Evolutionary conservation across 2,888 invertebrate genomes (phyloP).

Genomic region (Nephrotoma flavescens): DNA sequence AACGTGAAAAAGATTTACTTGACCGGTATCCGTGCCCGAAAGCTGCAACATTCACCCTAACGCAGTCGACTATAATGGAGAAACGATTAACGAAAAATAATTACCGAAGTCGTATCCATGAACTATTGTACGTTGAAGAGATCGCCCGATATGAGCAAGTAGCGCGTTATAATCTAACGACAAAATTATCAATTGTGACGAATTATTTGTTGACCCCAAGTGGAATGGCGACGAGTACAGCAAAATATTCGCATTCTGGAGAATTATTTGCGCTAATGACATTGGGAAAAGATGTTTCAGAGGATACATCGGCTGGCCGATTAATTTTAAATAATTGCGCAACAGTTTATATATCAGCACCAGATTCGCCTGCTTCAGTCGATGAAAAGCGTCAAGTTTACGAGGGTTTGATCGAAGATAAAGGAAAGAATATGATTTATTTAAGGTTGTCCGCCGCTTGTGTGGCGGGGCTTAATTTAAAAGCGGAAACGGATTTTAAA

Average conservation of each 20-base stretch:
- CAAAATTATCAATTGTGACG: conserved; percentile 44
- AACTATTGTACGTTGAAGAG: conserved; percentile 61
- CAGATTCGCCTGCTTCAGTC: conserved; percentile 13
- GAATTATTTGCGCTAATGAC: conserved; percentile 62
- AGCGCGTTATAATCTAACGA: conserved; percentile 51
- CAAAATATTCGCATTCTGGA: conserved; percentile 60
- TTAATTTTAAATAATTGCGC: conserved; percentile 63
- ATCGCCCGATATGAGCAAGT: conserved; percentile 55
- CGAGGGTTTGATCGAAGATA: conserved; percentile 65
- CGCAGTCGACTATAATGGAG: conserved; percentile 50
- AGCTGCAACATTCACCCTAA: conserved; percentile 47
- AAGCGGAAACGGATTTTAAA: conserved; percentile 45
- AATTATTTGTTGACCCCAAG: conserved; percentile 55
- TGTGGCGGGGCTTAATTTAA: conserved; percentile 45
- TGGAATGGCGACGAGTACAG: conserved; percentile 51
- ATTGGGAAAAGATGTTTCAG: conserved; percentile 58
- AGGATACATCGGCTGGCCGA: conserved; percentile 68
- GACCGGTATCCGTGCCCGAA: conserved; percentile 51
- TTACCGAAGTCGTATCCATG: conserved; percentile 59
- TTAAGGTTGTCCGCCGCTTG: conserved; percentile 51
- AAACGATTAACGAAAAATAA: conserved; percentile 48
- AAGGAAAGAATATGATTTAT: conserved; percentile 64
- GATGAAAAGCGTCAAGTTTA: conserved; percentile 40
- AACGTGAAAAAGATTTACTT: conserved; percentile 39
- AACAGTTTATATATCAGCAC: conserved; percentile 44